Evolutionary conservation across 2,797 vertebrate genomes (phyloP).

Genomic region (Botia kubotai): DNA sequence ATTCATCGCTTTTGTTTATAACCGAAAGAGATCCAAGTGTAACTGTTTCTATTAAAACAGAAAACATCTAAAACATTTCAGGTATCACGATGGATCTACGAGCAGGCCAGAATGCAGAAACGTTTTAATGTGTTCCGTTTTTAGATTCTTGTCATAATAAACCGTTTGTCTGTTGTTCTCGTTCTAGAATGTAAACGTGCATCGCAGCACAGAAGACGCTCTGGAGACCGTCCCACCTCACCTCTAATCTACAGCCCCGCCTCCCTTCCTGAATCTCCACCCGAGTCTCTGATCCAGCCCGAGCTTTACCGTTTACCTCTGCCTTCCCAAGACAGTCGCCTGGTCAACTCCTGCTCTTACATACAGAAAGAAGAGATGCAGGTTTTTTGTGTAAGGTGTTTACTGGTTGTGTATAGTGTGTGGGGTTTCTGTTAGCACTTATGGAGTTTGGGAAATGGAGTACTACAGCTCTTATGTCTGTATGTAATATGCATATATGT

Average conservation of each 20-base stretch:
- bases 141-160: neutral
- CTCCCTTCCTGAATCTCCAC: neutral
- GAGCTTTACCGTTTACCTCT: neutral
- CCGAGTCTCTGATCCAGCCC: neutral
- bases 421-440: neutral
- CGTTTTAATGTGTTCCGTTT: no score
- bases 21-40: no score
- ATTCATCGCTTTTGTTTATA: neutral
- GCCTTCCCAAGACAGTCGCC: conserved; percentile 9
- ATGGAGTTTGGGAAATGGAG: neutral
- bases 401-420: neutral
- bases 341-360: neutral
- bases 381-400: no score
- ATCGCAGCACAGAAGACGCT: conserved; percentile 84
- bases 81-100: no score
- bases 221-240: conserved; percentile 87
- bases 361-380: no score
- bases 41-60: no score
- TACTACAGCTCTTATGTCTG: neutral
- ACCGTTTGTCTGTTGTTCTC: conserved; percentile 46
- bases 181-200: conserved; percentile 84
- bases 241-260: conserved; percentile 72
- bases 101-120: no score
- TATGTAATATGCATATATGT: neutral
- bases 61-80: no score